A percentile compares a stretch with the other conserved stretches of the same genome.
These are phyloP conservation scores for Cyphomyrus plagiostoma DNA, from an alignment of 2,113 vertebrate species.

Conservation along the genomic window DNA sequence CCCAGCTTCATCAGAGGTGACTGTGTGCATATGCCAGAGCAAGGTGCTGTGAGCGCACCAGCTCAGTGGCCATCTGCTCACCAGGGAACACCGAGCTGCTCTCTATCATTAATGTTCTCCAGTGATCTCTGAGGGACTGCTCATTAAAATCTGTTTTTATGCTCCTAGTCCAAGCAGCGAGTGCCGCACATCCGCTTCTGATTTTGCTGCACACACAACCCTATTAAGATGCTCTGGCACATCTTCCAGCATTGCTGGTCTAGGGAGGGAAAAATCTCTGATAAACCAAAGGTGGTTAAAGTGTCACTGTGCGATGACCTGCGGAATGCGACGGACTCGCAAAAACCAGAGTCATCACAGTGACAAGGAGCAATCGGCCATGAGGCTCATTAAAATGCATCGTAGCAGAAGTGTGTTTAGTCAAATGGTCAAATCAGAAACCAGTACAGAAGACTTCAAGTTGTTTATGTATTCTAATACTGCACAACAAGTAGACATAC, in stretches of 20 bases:
- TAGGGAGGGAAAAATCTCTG: neutral
- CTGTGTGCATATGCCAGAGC: neutral
- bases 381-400: neutral
- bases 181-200: neutral
- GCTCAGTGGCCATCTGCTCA: neutral
- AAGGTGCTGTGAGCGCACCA: neutral
- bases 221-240: conserved; percentile 17
- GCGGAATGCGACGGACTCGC: neutral
- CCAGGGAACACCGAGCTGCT: conserved; percentile 2
- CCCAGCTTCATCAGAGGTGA: neutral
- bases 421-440: neutral
- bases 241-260: neutral
- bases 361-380: neutral
- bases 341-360: neutral
- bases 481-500: no score
- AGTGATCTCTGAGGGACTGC: conserved; percentile 14
- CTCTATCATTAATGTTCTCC: conserved; percentile 12
- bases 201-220: neutral
- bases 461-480: neutral
- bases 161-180: neutral
- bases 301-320: neutral
- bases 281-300: neutral
- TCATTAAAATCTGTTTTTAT: conserved; percentile 21
- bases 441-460: neutral
- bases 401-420: neutral